Base-by-base conservation (phyloP, 2,888 invertebrate genomes). In the Cerastoderma edule region DNA sequence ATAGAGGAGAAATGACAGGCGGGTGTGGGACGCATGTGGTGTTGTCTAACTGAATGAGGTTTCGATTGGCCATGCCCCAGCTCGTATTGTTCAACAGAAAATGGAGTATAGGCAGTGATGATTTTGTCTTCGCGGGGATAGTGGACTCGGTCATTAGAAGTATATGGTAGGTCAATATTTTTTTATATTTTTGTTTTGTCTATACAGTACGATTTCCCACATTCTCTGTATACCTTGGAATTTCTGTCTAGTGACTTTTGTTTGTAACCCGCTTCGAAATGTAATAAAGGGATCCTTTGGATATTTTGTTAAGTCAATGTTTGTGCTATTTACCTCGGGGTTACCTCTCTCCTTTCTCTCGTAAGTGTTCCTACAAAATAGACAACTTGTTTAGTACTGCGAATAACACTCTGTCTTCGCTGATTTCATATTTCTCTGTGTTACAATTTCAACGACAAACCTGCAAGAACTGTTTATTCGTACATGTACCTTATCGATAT, bases 61-160 rank as follows among this genome's bases (percentile, higher is more conserved):
- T 19, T 24, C 2, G 27, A 35, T 24, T 39, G 39, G 32, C 53
- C 32, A 98, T 98, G 97, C 97, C 97, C 91, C 97, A 97, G 88
- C 94, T 97, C 91, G 95, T 95, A 92, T 95, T 97, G 83, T 96
- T 97, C 92, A 96, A 96, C 89, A 95, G 97, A 91, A 96, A 96
- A 93, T 98, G 97, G 97, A 95, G 96, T 89, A 96, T 97, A 88
- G 97, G 96, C 88, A 96, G 96, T 86, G 98, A 98, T 94, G 98
- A 98, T 93, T 95, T 98, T 90, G 97, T 98, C 56, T 96, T 97
- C 92, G 97, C 97, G 32, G 96, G 92, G 28, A 78, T 93, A 53
- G 90, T 92, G 30, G 94, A 94, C 83, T 91, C 92, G 22, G 76
- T 93, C 30, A 79, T 94, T 2, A 89, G 94, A 67, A 77, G 92